Evolutionary conservation across 2,113 vertebrate species (phyloP).

Genomic region (Noctilio leporinus): DNA sequence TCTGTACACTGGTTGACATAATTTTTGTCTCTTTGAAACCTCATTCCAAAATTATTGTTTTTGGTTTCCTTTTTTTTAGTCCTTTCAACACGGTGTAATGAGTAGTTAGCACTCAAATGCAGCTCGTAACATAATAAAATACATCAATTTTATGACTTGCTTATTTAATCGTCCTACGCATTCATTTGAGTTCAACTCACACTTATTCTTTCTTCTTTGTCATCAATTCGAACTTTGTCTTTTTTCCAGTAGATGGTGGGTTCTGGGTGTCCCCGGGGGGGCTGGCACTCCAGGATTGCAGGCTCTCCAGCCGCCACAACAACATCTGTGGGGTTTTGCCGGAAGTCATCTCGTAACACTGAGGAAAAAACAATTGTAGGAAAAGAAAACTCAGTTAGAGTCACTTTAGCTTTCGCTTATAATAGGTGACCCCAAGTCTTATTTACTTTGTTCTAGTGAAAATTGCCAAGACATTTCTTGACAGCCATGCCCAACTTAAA

Average conservation of each 20-base stretch:
- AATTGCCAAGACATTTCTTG: background rate
- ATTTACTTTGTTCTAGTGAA: background rate
- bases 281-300: slow-evolving; percentile 95
- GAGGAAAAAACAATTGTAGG: slow-evolving; percentile 40
- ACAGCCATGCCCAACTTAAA: background rate
- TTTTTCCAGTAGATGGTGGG: slow-evolving; percentile 99
- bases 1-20: background rate
- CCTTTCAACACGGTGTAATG: background rate
- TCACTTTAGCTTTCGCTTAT: background rate
- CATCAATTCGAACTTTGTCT: slow-evolving; percentile 94
- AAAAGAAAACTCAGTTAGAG: background rate
- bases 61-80: background rate
- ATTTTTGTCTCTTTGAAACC: background rate
- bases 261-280: slow-evolving; percentile 95
- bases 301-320: slow-evolving; percentile 97
- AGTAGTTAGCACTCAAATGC: background rate
- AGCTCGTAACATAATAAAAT: background rate
- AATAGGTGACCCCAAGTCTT: background rate
- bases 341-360: slow-evolving; percentile 98
- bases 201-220: slow-evolving; percentile 94
- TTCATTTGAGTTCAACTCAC: slow-evolving; percentile 77
- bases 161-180: rapidly evolving
- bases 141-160: background rate
- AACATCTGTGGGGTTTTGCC: slow-evolving; percentile 96
- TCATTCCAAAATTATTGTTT: background rate